Conservation (phyloP, 2,888 invertebrate species). For the Microplitis deprimator region DNA sequence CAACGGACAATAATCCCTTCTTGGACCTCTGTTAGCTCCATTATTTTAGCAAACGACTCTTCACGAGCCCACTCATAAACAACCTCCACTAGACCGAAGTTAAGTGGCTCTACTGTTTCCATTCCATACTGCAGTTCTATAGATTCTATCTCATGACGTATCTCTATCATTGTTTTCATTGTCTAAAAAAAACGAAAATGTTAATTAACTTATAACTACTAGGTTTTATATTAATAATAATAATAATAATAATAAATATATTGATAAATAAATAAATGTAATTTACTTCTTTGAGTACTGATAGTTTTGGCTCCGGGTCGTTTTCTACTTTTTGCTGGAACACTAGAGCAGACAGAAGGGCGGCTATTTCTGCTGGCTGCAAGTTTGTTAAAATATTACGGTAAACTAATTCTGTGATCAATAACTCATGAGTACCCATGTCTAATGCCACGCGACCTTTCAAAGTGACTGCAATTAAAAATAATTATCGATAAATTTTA, state of each 20-base stretch:
- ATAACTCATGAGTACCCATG: constrained; percentile 89
- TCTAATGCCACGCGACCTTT: constrained; percentile 91
- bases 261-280: constrained; percentile 11
- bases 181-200: constrained; percentile 72
- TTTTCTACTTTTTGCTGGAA: constrained; percentile 86
- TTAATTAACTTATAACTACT: constrained; percentile 34
- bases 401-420: constrained; percentile 95
- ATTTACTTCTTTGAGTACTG: constrained; percentile 75
- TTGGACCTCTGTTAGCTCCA: constrained; percentile 92
- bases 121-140: constrained; percentile 76
- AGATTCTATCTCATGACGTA: constrained; percentile 79
- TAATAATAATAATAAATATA: constrained; percentile 46
- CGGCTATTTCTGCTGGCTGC: constrained; percentile 93
- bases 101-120: constrained; percentile 78
- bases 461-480: constrained; percentile 76
- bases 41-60: constrained; percentile 93
- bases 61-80: constrained; percentile 97
- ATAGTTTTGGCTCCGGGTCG: constrained; percentile 60
- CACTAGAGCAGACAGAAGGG: constrained; percentile 91
- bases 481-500: constrained; percentile 25
- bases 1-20: constrained; percentile 98
- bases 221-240: constrained; percentile 46
- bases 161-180: constrained; percentile 79
- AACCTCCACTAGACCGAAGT: constrained; percentile 93
- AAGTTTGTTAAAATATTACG: constrained; percentile 90